Conservation (phyloP, 2,113 vertebrate species). For the Daubentonia madagascariensis region DNA sequence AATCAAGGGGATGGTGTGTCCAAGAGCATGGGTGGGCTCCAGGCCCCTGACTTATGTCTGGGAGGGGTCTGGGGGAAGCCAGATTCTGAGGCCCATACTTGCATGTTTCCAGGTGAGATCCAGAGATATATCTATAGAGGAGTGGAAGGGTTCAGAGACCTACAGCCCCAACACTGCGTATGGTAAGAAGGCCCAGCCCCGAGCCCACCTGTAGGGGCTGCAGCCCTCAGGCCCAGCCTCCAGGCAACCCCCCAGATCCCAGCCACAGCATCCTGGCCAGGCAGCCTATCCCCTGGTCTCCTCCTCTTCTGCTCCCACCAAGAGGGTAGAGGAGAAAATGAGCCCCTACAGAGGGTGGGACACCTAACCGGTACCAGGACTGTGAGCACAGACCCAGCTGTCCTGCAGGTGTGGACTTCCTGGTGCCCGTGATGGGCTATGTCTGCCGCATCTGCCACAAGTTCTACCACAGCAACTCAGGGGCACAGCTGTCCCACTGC, state of each 20-base stretch:
- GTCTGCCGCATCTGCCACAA: constrained; percentile 95
- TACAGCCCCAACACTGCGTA: constrained; percentile 88
- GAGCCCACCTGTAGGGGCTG: background rate
- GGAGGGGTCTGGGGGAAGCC: background rate
- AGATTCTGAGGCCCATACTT: background rate
- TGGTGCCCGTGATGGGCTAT: constrained; percentile 94
- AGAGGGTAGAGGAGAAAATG: background rate
- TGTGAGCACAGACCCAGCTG: background rate
- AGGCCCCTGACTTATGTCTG: background rate
- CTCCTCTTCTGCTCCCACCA: background rate
- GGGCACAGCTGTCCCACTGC: constrained; percentile 92
- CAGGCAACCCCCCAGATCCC: background rate
- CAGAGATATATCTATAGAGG: constrained; percentile 74
- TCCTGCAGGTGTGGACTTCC: constrained; percentile 91
- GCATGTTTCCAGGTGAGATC: constrained; percentile 76
- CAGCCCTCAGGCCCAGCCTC: background rate
- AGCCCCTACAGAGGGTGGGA: background rate
- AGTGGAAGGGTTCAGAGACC: constrained; percentile 78
- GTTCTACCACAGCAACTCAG: constrained; percentile 94
- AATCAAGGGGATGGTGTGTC: background rate
- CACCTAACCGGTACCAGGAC: constrained; percentile 8
- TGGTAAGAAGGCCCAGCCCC: constrained; percentile 86
- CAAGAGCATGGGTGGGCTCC: background rate
- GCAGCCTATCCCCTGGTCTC: background rate
- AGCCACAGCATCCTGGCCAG: background rate